A percentile compares a stretch with the other conserved stretches of the same genome.
Conservation (phyloP, 2,888 invertebrate species). For the Melinopterus prodromus region DNA sequence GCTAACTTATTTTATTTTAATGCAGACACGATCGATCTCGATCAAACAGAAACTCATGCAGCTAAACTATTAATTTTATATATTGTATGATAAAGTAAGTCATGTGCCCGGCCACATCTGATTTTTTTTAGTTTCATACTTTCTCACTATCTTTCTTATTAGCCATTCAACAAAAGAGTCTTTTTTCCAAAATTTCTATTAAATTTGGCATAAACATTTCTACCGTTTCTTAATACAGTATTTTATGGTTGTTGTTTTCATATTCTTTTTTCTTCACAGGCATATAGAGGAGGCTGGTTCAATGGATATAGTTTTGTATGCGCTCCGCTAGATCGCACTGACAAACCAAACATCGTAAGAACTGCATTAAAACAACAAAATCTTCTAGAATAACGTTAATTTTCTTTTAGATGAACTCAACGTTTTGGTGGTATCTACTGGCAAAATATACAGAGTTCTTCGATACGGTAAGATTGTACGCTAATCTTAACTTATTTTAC, state of each 20-base stretch:
- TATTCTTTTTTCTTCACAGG: background rate
- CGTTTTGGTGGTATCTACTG: conserved; percentile 23
- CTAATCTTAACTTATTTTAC: conserved; percentile 19
- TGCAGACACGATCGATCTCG: no score
- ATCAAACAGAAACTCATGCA: no score
- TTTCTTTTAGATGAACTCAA: conserved; percentile 14
- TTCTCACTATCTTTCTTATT: no score
- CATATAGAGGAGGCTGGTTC: background rate
- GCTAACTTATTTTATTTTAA: no score
- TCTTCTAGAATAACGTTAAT: background rate
- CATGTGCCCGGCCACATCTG: no score
- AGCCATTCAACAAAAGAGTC: no score
- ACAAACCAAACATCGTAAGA: background rate
- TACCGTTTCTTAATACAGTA: background rate
- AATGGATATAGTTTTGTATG: background rate
- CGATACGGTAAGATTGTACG: conserved; percentile 29
- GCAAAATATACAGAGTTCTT: conserved; percentile 25
- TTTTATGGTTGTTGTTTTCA: background rate
- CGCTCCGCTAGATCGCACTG: background rate
- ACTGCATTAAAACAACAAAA: background rate
- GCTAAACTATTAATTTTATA: no score
- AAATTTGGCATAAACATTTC: no score
- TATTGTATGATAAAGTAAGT: no score
- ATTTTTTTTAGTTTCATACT: no score
- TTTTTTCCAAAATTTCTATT: no score